A percentile compares a stretch with the other conserved stretches of the same genome.
These are phyloP conservation scores for Drosophila merina DNA, from an alignment of 2,888 invertebrate species.

Conservation along the genomic window DNA sequence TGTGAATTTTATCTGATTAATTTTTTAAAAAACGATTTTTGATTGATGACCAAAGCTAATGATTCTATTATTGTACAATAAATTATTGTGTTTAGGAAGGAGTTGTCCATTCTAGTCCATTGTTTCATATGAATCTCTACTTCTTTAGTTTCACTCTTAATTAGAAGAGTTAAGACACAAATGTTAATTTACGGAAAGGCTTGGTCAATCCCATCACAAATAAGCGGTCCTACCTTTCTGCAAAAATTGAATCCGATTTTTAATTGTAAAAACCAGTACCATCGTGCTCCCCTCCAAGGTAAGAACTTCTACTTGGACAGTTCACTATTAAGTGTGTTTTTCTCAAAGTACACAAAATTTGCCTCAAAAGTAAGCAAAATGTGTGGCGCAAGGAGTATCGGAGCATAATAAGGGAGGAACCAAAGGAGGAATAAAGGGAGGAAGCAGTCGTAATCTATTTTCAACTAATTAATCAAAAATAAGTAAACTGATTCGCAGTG, in stretches of 20 bases:
- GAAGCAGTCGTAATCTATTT: conserved; percentile 67
- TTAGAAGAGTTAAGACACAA: too few relatives aligned
- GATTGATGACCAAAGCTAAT: too few relatives aligned
- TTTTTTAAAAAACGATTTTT: too few relatives aligned
- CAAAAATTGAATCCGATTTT: background rate
- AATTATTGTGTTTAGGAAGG: too few relatives aligned
- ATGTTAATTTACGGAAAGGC: background rate
- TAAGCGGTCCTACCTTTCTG: too few relatives aligned
- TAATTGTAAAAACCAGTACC: background rate
- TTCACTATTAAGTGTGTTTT: background rate
- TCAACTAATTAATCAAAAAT: conserved; percentile 79
- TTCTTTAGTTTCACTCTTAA: too few relatives aligned
- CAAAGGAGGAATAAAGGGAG: background rate
- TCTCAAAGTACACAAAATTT: background rate
- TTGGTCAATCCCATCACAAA: background rate
- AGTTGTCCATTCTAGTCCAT: too few relatives aligned
- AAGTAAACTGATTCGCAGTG: conserved; percentile 73
- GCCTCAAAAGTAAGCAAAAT: background rate
- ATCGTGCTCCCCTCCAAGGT: background rate
- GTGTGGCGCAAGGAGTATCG: background rate
- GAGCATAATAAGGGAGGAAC: background rate
- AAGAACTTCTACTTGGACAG: background rate
- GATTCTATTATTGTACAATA: too few relatives aligned
- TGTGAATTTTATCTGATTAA: too few relatives aligned
- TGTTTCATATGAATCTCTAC: too few relatives aligned